These are phyloP conservation scores for Sialis lutaria DNA, from an alignment of 2,888 invertebrate species.

Conservation along the genomic window DNA sequence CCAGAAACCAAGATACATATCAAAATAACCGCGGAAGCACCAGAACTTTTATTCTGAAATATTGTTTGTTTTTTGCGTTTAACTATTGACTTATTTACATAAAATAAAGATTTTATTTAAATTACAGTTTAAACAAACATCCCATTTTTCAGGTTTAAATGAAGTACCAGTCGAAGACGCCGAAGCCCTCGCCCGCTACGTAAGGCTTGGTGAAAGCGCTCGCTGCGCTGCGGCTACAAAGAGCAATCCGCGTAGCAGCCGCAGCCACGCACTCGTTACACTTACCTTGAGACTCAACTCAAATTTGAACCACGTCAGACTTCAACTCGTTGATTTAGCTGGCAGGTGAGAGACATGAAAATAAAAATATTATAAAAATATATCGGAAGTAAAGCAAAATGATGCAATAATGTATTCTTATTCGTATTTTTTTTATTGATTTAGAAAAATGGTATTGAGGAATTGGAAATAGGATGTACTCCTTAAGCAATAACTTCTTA, in stretches of 20 bases:
- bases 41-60: no score
- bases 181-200: constrained; percentile 35
- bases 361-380: no score
- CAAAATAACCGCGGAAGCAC: no score
- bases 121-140: not conserved
- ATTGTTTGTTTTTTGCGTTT: not conserved
- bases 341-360: constrained; percentile 1
- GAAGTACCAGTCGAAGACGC: constrained; percentile 39
- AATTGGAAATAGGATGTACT: no score
- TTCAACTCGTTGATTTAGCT: constrained; percentile 5
- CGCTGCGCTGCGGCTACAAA: constrained; percentile 54
- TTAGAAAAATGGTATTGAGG: no score
- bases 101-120: not conserved
- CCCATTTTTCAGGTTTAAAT: constrained; percentile 35
- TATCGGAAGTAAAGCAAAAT: no score
- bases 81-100: not conserved
- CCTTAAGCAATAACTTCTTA: no score
- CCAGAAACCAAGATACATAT: no score
- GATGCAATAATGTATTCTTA: no score
- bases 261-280: constrained; percentile 57
- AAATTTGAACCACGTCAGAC: not conserved
- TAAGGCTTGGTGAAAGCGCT: constrained; percentile 39
- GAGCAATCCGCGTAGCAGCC: constrained; percentile 50
- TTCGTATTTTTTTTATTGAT: no score
- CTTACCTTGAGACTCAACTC: constrained; percentile 28